These are phyloP conservation scores for Pseudomugil tenellus DNA, from an alignment of 2,797 vertebrate genomes.

Conservation along the genomic window DNA sequence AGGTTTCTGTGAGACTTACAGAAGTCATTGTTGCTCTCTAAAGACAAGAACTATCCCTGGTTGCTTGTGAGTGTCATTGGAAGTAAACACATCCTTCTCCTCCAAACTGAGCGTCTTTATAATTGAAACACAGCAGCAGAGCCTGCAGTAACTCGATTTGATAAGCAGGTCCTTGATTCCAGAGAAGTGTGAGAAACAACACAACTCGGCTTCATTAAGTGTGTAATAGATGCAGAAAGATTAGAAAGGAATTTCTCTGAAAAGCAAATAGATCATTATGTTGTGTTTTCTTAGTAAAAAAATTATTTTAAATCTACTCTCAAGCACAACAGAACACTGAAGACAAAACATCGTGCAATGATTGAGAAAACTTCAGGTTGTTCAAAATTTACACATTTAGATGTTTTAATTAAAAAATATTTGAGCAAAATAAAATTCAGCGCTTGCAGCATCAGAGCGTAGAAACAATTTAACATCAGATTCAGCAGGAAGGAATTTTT, in stretches of 20 bases:
- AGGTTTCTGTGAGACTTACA: conserved; percentile 51
- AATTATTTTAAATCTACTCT: too few species aligned
- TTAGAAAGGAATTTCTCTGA: not conserved
- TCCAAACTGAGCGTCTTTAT: conserved; percentile 2
- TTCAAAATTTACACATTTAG: too few species aligned
- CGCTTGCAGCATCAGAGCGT: too few species aligned
- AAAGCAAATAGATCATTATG: not conserved
- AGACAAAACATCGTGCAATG: too few species aligned
- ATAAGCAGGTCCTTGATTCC: not conserved
- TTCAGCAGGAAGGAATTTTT: too few species aligned
- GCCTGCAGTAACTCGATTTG: not conserved
- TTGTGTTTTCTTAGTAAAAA: too few species aligned
- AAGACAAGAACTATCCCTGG: conserved; percentile 18
- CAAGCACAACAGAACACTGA: too few species aligned
- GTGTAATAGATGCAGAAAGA: not conserved
- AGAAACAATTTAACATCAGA: too few species aligned
- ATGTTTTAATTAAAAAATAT: too few species aligned
- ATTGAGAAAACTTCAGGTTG: too few species aligned
- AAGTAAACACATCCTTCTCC: conserved; percentile 5
- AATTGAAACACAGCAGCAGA: conserved; percentile 4
- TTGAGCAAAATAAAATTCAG: too few species aligned
- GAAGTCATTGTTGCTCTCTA: conserved; percentile 18
- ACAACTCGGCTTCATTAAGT: too few species aligned
- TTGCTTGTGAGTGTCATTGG: conserved; percentile 2
- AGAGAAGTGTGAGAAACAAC: not conserved